Conservation (phyloP, 1,140 invertebrate genomes). For the fruit fly (Drosophila melanogaster) region DNA sequence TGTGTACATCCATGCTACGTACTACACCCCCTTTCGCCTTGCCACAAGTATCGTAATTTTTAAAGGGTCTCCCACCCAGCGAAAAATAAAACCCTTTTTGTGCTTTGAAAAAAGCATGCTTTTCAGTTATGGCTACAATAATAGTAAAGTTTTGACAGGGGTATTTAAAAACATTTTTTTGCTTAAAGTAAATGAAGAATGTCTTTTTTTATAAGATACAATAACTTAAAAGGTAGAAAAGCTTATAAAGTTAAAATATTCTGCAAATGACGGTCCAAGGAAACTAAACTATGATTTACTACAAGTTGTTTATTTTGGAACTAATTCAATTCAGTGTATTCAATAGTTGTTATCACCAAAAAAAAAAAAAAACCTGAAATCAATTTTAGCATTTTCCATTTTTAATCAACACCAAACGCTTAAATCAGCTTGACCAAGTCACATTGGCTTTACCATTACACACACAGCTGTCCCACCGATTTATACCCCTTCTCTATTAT, state of each 20-base stretch:
- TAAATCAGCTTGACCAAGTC: constrained; percentile 11
- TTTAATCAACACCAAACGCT: background rate
- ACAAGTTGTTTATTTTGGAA: no score
- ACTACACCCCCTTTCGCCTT: background rate
- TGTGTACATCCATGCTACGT: background rate
- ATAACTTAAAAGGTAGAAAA: no score
- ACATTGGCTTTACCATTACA: constrained; percentile 19
- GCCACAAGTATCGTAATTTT: constrained; percentile 21
- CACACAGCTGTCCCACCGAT: constrained; percentile 4
- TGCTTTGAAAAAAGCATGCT: background rate
- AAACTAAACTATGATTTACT: no score
- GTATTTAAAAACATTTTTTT: no score
- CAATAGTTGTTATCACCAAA: no score
- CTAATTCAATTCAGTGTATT: no score
- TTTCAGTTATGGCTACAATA: constrained; percentile 8
- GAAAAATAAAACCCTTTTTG: constrained; percentile 31
- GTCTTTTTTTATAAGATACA: no score
- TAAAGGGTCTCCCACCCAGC: constrained; percentile 2
- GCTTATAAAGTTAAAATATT: no score
- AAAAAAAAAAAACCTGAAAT: background rate
- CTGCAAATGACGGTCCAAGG: no score
- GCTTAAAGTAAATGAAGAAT: no score
- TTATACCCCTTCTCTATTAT: constrained; percentile 1
- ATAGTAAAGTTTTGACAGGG: background rate
- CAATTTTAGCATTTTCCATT: constrained; percentile 7